A percentile compares a stretch with the other conserved stretches of the same genome.
Conservation (phyloP, 2,888 invertebrate genomes). For the Horisme vitalbata region DNA sequence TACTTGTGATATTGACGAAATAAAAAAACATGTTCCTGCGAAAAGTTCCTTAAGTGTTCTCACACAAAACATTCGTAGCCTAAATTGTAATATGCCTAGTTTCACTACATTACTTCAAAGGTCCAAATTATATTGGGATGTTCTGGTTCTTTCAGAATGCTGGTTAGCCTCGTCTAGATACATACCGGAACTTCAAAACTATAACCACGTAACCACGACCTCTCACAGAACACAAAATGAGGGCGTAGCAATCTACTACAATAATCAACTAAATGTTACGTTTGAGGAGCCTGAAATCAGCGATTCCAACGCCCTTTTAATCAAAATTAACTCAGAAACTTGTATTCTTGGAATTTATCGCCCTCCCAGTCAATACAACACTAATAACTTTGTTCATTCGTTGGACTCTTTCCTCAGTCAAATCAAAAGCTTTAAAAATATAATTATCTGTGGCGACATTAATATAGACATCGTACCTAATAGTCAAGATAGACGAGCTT, state of each 20-base stretch:
- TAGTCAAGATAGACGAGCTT: not conserved
- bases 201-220: not conserved
- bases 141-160: not conserved
- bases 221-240: not conserved
- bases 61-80: slow-evolving; percentile 2
- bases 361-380: slow-evolving; percentile 10
- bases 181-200: not conserved
- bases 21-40: not conserved
- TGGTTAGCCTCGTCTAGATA: not conserved
- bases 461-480: slow-evolving; percentile 19
- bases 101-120: not conserved
- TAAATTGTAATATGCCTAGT: not conserved
- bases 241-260: slow-evolving; percentile 3
- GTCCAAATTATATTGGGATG: not conserved
- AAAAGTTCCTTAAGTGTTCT: not conserved
- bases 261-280: not conserved
- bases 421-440: slow-evolving; percentile 14
- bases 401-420: not conserved
- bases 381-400: slow-evolving; percentile 1
- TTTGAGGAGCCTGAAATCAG: not conserved
- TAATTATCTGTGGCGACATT: slow-evolving; percentile 32
- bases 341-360: slow-evolving; percentile 21
- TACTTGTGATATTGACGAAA: not conserved
- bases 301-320: slow-evolving; percentile 16
- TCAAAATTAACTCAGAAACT: slow-evolving; percentile 11